phyloP scores from a whole-genome alignment of 2,888 invertebrate species.

The Incurvaria masculella region DNA sequence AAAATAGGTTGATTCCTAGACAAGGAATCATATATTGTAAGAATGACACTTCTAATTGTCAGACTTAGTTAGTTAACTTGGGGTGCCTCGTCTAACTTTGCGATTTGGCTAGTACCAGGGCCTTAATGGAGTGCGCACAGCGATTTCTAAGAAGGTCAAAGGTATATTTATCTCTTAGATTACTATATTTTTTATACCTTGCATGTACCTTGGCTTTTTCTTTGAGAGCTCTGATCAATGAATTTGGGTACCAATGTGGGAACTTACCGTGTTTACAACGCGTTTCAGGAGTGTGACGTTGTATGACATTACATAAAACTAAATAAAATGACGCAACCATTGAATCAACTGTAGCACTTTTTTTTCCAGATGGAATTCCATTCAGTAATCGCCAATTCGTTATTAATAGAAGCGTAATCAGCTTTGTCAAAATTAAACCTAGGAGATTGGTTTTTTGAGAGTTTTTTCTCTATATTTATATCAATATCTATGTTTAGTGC shows the following conservation, averaged over 20 bases:
- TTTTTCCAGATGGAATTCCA: background rate
- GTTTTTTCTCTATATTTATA: no score
- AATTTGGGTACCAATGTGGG: background rate
- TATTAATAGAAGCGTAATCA: no score
- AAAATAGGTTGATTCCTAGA: no score
- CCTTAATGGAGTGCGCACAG: background rate
- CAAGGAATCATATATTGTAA: no score
- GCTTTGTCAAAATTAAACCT: no score
- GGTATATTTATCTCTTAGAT: background rate
- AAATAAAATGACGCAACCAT: background rate
- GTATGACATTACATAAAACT: background rate
- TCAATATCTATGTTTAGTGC: background rate
- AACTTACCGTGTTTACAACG: background rate
- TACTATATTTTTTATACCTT: background rate
- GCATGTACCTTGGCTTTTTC: background rate
- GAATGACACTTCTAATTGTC: no score
- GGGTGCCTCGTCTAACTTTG: no score
- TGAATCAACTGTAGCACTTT: background rate
- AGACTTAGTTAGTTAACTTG: no score
- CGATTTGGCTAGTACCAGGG: no score
- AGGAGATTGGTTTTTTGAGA: no score
- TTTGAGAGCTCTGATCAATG: background rate
- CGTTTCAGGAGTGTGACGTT: background rate
- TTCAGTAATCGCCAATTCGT: background rate
- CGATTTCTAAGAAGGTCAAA: background rate